Conservation (phyloP, 2,888 invertebrate species). For the Cosmopolites sordidus region DNA sequence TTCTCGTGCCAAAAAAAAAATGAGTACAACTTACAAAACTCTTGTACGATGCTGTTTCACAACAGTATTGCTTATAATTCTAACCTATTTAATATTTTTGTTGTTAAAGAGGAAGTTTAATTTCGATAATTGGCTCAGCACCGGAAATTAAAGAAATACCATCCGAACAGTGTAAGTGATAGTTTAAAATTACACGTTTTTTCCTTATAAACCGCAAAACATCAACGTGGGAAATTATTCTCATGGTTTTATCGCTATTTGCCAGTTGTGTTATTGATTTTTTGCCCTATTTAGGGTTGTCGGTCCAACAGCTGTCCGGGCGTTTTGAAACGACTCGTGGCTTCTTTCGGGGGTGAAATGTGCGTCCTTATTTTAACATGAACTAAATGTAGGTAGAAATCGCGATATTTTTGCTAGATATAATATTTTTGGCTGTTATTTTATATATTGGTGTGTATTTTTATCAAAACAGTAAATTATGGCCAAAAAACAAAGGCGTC, state of each 20-base stretch:
- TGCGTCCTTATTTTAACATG: background rate
- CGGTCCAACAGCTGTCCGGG: background rate
- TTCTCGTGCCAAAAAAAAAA: background rate
- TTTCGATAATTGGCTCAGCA: constrained; percentile 36
- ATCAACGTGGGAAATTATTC: constrained; percentile 2
- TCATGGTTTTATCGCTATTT: constrained; percentile 12
- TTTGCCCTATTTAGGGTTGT: background rate
- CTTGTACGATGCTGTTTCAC: constrained; percentile 46
- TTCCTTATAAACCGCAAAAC: background rate
- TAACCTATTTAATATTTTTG: constrained; percentile 43
- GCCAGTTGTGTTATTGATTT: constrained; percentile 20
- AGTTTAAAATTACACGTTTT: constrained; percentile 16
- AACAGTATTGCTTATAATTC: constrained; percentile 40
- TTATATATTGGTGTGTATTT: background rate
- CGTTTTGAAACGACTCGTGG: background rate
- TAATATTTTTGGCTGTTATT: constrained; percentile 12
- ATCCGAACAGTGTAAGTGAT: constrained; percentile 22
- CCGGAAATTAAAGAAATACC: constrained; percentile 16
- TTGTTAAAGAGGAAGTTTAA: constrained; percentile 45
- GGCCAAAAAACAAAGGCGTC: constrained; percentile 25
- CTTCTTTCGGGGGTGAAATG: background rate
- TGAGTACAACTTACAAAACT: constrained; percentile 37
- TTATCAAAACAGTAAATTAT: constrained; percentile 8
- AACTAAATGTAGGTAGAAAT: background rate
- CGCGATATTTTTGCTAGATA: too few species aligned